A percentile compares a stretch with the other conserved stretches of the same genome.
phyloP scores from a whole-genome alignment of 2,113 vertebrate species.

The Vombatus ursinus region DNA sequence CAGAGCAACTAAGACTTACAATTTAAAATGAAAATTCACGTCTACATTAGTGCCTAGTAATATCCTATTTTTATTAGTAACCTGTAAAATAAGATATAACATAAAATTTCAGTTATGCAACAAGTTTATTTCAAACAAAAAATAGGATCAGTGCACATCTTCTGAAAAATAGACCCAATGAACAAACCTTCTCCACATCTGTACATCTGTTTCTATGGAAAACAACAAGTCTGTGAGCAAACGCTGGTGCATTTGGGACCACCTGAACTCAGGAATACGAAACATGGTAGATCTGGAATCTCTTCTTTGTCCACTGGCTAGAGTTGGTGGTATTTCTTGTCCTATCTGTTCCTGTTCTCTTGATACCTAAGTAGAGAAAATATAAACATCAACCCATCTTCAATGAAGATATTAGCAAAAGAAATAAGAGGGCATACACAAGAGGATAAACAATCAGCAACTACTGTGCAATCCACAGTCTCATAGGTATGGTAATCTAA shows the following conservation, averaged over 20 bases:
- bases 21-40: constrained; percentile 26
- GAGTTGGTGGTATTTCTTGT: constrained; percentile 61
- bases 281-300: constrained; percentile 92
- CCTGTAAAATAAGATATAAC: constrained; percentile 21
- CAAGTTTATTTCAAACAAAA: constrained; percentile 32
- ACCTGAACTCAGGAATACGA: constrained; percentile 96
- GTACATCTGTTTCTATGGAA: constrained; percentile 97
- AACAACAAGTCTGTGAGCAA: constrained; percentile 97
- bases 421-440: neutral
- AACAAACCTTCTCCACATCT: constrained; percentile 98
- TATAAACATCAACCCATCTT: constrained; percentile 46
- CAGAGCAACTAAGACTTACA: neutral
- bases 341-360: constrained; percentile 79
- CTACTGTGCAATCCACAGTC: neutral
- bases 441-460: neutral
- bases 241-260: constrained; percentile 98
- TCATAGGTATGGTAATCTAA: neutral
- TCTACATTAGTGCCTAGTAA: constrained; percentile 14
- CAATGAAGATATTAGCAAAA: constrained; percentile 40
- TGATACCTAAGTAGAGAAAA: constrained; percentile 78
- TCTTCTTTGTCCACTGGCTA: constrained; percentile 82
- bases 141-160: neutral
- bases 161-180: neutral
- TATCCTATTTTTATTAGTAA: constrained; percentile 34
- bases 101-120: neutral